Evolutionary conservation across 2,888 invertebrate genomes (phyloP).

Genomic region (Hetaerina titia): DNA sequence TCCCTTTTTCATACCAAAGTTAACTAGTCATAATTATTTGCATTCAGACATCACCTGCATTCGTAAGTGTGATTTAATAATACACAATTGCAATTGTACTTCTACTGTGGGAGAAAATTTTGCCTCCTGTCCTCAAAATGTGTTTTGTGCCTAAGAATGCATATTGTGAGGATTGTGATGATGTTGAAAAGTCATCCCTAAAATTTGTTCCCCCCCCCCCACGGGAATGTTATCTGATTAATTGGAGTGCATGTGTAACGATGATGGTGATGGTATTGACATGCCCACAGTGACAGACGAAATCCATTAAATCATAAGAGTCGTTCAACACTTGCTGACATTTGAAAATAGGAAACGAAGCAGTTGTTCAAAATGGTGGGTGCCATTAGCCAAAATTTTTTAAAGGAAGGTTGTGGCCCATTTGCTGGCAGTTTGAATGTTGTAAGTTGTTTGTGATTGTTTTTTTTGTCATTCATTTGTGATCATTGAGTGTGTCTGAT

Average conservation of each 20-base stretch:
- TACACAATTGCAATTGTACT: slow-evolving; percentile 52
- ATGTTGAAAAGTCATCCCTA: slow-evolving; percentile 9
- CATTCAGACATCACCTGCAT: slow-evolving; percentile 63
- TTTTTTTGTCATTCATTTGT: neutral
- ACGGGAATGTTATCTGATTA: slow-evolving; percentile 36
- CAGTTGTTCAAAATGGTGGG: slow-evolving; percentile 63
- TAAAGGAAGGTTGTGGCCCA: neutral
- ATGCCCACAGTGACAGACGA: slow-evolving; percentile 57
- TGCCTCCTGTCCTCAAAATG: slow-evolving; percentile 56
- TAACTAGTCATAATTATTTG: slow-evolving; percentile 68
- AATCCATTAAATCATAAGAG: slow-evolving; percentile 5
- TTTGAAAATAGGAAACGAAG: slow-evolving; percentile 29
- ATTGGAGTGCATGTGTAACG: slow-evolving; percentile 59
- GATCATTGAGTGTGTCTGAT: slow-evolving; percentile 2
- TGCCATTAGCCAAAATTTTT: slow-evolving; percentile 12
- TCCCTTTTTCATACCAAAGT: slow-evolving; percentile 68
- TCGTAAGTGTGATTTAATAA: slow-evolving; percentile 58
- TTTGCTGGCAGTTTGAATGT: slow-evolving; percentile 15
- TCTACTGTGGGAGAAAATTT: slow-evolving; percentile 48
- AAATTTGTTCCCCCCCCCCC: neutral
- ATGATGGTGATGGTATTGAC: neutral
- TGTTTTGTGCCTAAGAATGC: slow-evolving; percentile 61
- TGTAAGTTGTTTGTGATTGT: slow-evolving; percentile 23
- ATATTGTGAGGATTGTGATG: slow-evolving; percentile 32
- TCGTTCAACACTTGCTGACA: slow-evolving; percentile 42